A percentile compares a stretch with the other conserved stretches of the same genome.
These are phyloP conservation scores for Sminthopsis crassicaudata DNA, from an alignment of 2,113 vertebrate genomes.

Conservation along the genomic window DNA sequence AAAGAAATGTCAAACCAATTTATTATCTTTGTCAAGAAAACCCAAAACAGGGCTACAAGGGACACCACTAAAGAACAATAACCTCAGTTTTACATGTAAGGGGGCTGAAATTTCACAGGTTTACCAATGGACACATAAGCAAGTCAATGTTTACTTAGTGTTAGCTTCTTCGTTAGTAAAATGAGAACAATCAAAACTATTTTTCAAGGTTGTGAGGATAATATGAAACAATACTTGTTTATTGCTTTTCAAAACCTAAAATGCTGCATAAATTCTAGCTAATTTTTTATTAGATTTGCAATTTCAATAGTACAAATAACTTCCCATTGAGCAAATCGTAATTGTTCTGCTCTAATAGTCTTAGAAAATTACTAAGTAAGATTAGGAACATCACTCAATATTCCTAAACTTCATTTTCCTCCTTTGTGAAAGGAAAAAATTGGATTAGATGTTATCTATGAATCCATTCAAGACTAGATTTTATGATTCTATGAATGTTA, in stretches of 20 bases:
- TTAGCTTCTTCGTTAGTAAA: not conserved
- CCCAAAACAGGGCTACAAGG: not conserved
- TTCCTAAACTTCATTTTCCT: not conserved
- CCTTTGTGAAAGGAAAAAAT: not conserved
- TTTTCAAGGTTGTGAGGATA: not conserved
- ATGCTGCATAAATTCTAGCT: not conserved
- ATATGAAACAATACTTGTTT: not conserved
- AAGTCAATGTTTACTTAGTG: not conserved
- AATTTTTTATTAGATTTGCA: not conserved
- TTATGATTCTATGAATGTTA: not conserved
- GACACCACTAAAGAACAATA: not conserved
- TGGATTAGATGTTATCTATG: not conserved
- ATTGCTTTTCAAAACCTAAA: not conserved
- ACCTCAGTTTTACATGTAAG: not conserved
- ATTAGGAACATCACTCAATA: not conserved
- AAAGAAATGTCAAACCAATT: too few relatives aligned
- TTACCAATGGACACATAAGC: not conserved
- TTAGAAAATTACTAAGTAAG: not conserved
- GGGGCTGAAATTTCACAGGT: not conserved
- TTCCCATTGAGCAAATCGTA: not conserved
- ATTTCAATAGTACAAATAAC: not conserved
- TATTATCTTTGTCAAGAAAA: not conserved
- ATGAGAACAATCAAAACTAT: not conserved
- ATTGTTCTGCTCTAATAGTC: not conserved
- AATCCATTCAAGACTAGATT: not conserved